Conservation (phyloP, 2,888 invertebrate genomes). For the Hanleya hanleyi region DNA sequence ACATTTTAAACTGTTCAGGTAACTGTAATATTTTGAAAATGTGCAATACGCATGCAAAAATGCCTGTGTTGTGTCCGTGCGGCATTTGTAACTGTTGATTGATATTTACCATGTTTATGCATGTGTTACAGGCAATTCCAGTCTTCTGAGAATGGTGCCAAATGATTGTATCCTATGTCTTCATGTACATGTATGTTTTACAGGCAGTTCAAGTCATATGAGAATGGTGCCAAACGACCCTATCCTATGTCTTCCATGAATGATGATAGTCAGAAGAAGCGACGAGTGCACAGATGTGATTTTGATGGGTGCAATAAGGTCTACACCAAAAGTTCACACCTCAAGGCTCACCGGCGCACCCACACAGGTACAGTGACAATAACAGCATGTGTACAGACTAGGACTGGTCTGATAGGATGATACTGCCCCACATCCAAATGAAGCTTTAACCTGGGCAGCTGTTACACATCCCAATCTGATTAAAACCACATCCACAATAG, state of each 20-base stretch:
- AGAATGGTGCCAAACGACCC: slow-evolving; percentile 21
- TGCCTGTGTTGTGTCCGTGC: too few relatives aligned
- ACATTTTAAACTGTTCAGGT: too few relatives aligned
- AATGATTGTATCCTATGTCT: neutral
- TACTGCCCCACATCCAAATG: too few relatives aligned
- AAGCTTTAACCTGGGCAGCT: too few relatives aligned
- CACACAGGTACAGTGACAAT: slow-evolving; percentile 78
- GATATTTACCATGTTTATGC: neutral
- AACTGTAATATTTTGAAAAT: too few relatives aligned
- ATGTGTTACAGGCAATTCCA: slow-evolving; percentile 41
- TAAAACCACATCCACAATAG: too few relatives aligned
- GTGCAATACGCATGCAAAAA: too few relatives aligned
- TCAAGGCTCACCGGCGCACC: slow-evolving; percentile 78
- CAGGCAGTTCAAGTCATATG: neutral
- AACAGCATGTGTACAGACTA: too few relatives aligned
- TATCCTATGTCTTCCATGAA: slow-evolving; percentile 5
- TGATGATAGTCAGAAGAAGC: slow-evolving; percentile 49
- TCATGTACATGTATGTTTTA: neutral
- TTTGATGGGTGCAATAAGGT: slow-evolving; percentile 77
- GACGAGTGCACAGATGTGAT: slow-evolving; percentile 68
- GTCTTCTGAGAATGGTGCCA: slow-evolving; percentile 38
- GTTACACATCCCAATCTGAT: too few relatives aligned
- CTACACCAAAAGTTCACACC: slow-evolving; percentile 79
- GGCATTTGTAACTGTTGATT: neutral
- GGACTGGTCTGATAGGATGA: too few relatives aligned